Base-by-base conservation (phyloP, 2,888 invertebrate species). In the Ashinkailepas kermadecensis region DNA sequence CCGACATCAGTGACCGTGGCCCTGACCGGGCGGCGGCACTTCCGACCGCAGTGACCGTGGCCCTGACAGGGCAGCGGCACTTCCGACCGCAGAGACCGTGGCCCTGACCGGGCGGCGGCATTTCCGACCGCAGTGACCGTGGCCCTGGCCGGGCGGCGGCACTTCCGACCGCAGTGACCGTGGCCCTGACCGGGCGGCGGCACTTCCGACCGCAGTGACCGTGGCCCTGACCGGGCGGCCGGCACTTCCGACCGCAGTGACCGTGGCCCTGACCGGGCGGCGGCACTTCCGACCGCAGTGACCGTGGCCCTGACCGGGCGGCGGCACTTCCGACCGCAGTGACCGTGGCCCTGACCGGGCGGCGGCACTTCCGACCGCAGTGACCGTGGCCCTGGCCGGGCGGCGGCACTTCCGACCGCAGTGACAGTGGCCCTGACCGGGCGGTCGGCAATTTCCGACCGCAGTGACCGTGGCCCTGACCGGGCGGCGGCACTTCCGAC, bases 211-310 rank as follows among this genome's bases (percentile, higher is more conserved):
- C 59, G 7, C 56, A 18, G 56, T 10, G 54, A 18, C 9, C 23
- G 15, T 23, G 65, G 65, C 65, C 65, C 23, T 57, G 54, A 39
- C 81, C 65, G n/a, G 13, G 65, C n/a, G 21, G 39, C 15, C 57
- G 23, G 8, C 21, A 83, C 84, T 39, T 39, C 59, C 7, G 59
- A 11, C 11, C 59, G 7, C 56, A 18, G 56, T 10, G 54, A 18
- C 9, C 23, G 15, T 23, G 65, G 65, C 65, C 65, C 23, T 57
- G 54, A 39, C 81, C 65, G n/a, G 13, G 65, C n/a, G 21, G 39
- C 15, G n/a, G n/a, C 39, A 39, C 39, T 39, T 39, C 59, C 7
- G 59, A 11, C 11, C 59, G 7, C 56, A 18, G 56, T 10, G 54
- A 18, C 9, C 23, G 15, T 23, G 65, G 65, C 65, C 65, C 23